Base-by-base conservation (phyloP, 2,888 invertebrate genomes). In the Cheilosia soror region DNA sequence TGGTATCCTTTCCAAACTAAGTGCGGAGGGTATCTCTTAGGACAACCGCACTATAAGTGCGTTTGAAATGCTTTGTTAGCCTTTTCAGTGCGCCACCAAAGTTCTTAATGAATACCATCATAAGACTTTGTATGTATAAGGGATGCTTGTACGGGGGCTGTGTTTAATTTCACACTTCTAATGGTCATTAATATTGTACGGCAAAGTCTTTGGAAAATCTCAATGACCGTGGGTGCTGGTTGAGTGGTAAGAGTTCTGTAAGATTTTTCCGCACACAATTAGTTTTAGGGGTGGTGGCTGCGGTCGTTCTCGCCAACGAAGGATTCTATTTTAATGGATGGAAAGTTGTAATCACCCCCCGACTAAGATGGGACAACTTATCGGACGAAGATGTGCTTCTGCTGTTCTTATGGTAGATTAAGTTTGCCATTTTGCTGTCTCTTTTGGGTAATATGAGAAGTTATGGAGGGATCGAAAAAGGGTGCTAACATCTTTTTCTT, bases 121-220 rank as follows among this genome's bases (percentile, higher is more conserved):
- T 37, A 65, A 66, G 76, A 76, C 47, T 37, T 20, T 57, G 55
- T 55, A 11, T 53, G 53, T 62, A 49, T 37, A 25, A 51, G 47
- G 25, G 29, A 65, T 63, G 20, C 72, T 63, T 33, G 20, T 15
- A 31, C 37, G 44, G 55, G 27, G 63, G 58, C 57, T 65, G 71
- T 66, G 55, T 62, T 72, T 72, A 72, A 81, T 85, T 80, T 80
- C 84, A 76, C 84, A 80, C 84, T 80, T 71, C 71, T 76, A 80
- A 80, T 69, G 66, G 80, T 72, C 80, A 76, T 85, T 85, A 80
- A 80, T 80, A 77, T 76, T 62, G 71, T 62, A 75, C 65, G 60
- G 53, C 40, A 75, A 75, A 75, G 68, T 68, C 73, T 69, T 66
- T 65, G 25, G 40, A 62, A 71, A 71, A 79, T 83, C 68, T 73